Evolutionary conservation across 2,888 invertebrate species (phyloP), one percentile per base, ranked within the genome.

Genomic region (Sinelater perroti): DNA sequence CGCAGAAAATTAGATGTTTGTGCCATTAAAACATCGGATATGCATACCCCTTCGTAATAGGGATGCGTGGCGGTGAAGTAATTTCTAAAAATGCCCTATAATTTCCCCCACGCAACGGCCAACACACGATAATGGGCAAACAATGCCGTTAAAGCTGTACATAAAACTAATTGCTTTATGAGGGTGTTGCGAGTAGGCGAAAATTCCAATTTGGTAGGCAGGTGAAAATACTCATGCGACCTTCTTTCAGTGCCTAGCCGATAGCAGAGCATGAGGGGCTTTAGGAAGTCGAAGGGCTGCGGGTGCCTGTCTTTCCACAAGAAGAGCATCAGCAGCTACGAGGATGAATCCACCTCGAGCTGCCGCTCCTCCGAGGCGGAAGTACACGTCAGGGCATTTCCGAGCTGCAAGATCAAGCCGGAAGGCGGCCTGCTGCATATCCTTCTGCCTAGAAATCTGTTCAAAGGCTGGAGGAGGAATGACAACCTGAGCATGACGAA

Each of bases 401-500:
- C 24, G 78, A 78, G 65, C 77, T 79, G 56, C n/a, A 72, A 69
- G 62, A 65, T 63, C 13, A 66, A 64, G 46, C 60, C 68, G 28
- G 73, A 72, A 21, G 81, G 82, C 18, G 70, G 74, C n/a, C 81
- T 82, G 10, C 79, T 84, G 68, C 81, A 82, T 60, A 80, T 82
- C 24, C 72, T 86, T 67, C 82, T 86, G 67, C 86, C 86, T 0
- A 78, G 82, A 75, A 81, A 78, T 64, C 83, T 89, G 70, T 81
- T 88, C 64, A 84, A 83, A 67, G 86, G 87, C 70, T 88, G 88
- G 83, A 83, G 86, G 59, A 83, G 86, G 65, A 77, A 80, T 64
- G 85, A 86, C 65, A 86, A 88, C 64, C 84, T 87, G 76, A 88
- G 87, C 78, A 89, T 89, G 87, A 87, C 88, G 14, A 88, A 88